These are phyloP conservation scores for Calameuta filiformis DNA, from an alignment of 2,888 invertebrate genomes.

Conservation along the genomic window DNA sequence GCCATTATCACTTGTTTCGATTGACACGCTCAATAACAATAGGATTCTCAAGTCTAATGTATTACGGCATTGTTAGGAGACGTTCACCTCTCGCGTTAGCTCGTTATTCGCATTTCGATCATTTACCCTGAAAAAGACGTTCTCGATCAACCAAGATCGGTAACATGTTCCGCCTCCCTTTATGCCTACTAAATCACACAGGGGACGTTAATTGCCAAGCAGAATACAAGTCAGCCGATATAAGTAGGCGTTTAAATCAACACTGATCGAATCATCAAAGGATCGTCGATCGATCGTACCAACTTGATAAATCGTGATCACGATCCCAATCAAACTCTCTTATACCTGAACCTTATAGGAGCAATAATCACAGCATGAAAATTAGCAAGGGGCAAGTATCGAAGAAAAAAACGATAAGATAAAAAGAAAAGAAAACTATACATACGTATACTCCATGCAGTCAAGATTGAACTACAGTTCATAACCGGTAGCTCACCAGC, in stretches of 20 bases:
- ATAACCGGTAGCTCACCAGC: no score
- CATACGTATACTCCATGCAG: neutral
- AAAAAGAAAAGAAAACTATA: neutral
- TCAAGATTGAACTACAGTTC: no score
- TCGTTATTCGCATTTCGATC: neutral
- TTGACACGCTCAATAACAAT: slow-evolving; percentile 43
- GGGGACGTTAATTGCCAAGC: neutral
- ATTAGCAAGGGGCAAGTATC: neutral
- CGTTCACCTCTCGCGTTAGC: neutral
- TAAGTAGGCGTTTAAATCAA: neutral
- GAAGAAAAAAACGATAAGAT: neutral
- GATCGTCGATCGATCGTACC: neutral
- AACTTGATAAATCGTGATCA: neutral
- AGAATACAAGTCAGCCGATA: neutral
- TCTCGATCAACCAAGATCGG: neutral
- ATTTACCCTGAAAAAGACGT: neutral
- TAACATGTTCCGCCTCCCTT: neutral
- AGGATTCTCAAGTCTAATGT: slow-evolving; percentile 28
- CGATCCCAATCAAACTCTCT: neutral
- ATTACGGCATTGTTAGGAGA: slow-evolving; percentile 7
- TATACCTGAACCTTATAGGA: neutral
- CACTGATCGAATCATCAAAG: neutral
- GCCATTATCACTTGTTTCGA: slow-evolving; percentile 37
- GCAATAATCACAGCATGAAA: neutral
- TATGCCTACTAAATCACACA: neutral